A percentile compares a stretch with the other conserved stretches of the same genome.
Evolutionary conservation across 2,888 invertebrate species (phyloP).

Genomic region (Globia sparganii): DNA sequence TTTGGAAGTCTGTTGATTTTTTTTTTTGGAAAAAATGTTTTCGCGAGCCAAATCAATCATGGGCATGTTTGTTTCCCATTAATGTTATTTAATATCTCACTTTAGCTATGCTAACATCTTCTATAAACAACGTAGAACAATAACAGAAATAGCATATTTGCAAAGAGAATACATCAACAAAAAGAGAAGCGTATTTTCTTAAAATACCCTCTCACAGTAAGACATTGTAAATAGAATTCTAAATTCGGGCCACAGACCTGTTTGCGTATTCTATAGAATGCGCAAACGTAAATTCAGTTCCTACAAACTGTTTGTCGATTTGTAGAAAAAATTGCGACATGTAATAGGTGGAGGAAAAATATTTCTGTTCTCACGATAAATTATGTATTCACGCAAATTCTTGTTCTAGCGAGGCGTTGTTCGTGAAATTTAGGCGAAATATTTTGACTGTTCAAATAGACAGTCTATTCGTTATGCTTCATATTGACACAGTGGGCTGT

Average conservation of each 20-base stretch:
- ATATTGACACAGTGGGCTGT: constrained; percentile 29
- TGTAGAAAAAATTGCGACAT: constrained; percentile 19
- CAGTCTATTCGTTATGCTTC: constrained; percentile 5
- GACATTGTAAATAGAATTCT: constrained; percentile 57
- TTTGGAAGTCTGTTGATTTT: no score
- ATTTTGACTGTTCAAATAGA: constrained; percentile 42
- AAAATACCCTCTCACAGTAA: constrained; percentile 34
- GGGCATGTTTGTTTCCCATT: background rate
- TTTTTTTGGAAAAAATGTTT: no score
- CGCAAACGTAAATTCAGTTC: constrained; percentile 32
- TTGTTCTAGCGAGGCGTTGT: background rate
- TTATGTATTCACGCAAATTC: constrained; percentile 32
- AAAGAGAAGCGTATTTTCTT: constrained; percentile 26
- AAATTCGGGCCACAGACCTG: constrained; percentile 49
- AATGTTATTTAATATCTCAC: background rate
- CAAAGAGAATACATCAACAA: constrained; percentile 1
- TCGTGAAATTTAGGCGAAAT: constrained; percentile 18
- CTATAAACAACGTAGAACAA: background rate
- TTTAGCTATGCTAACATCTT: background rate
- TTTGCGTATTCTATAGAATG: constrained; percentile 49
- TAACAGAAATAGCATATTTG: constrained; percentile 21
- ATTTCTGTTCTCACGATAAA: constrained; percentile 12
- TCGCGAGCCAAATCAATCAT: background rate
- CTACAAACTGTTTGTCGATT: constrained; percentile 26
- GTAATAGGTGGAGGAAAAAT: constrained; percentile 19